These are phyloP conservation scores for Brachionus paranguensis DNA, from an alignment of 1,140 invertebrate genomes.

Conservation along the genomic window DNA sequence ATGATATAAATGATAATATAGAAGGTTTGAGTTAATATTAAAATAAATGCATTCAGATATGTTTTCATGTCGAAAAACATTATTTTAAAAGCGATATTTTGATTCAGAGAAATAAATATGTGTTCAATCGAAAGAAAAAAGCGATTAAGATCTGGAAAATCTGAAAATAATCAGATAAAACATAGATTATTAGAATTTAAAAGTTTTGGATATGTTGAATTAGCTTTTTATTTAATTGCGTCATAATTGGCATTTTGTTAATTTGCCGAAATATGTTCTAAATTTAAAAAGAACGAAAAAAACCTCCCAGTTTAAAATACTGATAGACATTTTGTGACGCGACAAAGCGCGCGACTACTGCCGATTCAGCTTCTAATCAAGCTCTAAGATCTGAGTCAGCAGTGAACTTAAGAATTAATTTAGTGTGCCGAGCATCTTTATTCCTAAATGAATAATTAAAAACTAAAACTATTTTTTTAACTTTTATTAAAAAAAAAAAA, in stretches of 20 bases:
- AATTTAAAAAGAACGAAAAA: neutral
- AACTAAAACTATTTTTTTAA: constrained; percentile 11
- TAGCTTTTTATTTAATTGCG: neutral
- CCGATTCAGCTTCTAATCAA: neutral
- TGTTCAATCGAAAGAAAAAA: neutral
- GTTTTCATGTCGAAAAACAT: neutral
- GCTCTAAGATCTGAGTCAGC: neutral
- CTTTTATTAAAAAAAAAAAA: neutral
- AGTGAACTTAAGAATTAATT: neutral
- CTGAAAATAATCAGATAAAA: constrained; percentile 18
- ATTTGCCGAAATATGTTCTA: neutral
- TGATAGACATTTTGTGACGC: neutral
- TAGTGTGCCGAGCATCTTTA: neutral
- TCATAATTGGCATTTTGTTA: neutral
- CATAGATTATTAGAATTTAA: neutral
- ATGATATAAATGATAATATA: neutral
- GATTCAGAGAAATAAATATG: neutral
- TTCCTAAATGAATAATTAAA: constrained; percentile 2
- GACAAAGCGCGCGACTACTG: neutral
- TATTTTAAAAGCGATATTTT: neutral
- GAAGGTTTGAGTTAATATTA: neutral
- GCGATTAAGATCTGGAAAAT: neutral
- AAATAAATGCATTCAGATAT: neutral
- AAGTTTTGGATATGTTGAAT: neutral
- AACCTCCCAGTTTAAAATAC: neutral